A percentile compares a stretch with the other conserved stretches of the same genome.
Conservation (phyloP, 2,113 vertebrate species). For the Zapornia atra region DNA sequence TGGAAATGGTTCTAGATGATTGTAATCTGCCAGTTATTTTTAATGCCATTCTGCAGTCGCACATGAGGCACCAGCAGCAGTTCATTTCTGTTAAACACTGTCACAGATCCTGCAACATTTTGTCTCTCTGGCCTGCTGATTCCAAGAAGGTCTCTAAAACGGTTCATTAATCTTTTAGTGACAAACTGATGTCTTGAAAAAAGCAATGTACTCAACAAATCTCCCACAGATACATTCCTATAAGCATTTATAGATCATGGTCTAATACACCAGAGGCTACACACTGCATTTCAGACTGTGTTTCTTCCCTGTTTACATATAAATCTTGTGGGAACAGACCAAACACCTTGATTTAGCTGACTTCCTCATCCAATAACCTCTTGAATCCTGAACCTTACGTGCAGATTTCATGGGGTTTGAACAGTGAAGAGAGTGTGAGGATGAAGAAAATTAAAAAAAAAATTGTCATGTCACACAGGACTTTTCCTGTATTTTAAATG, state of each 20-base stretch:
- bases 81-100: not conserved
- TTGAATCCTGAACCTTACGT: not conserved
- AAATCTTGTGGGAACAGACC: not conserved
- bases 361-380: not conserved
- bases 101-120: not conserved
- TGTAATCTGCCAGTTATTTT: not conserved
- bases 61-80: not conserved
- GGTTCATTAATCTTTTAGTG: conserved; percentile 35
- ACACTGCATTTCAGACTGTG: not conserved
- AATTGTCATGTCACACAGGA: not conserved
- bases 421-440: not conserved
- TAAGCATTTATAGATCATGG: not conserved
- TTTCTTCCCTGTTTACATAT: not conserved
- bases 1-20: not conserved
- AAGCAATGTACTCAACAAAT: not conserved
- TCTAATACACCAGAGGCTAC: not conserved
- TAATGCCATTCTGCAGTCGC: not conserved
- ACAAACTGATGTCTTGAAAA: conserved; percentile 26
- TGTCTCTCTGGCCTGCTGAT: not conserved
- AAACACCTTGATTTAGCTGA: not conserved
- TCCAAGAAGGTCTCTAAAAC: not conserved
- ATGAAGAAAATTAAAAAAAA: not conserved
- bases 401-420: not conserved
- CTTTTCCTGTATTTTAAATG: not conserved
- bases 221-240: not conserved